Evolutionary conservation across 2,797 vertebrate genomes (phyloP), one percentile per base, ranked within the genome.

Genomic region (Nasua narica): DNA sequence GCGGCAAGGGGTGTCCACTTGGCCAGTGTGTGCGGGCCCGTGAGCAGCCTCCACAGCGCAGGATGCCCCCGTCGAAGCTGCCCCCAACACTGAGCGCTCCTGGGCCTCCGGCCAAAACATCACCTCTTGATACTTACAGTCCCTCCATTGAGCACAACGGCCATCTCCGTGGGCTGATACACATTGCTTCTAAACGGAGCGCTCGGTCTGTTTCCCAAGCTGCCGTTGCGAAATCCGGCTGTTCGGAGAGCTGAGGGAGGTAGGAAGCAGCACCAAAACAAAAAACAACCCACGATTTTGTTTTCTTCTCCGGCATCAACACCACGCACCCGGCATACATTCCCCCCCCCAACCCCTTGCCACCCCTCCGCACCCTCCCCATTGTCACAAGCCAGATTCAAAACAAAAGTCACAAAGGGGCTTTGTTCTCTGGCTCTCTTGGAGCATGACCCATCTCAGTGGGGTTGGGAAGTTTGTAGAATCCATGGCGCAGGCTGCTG

Each of bases 151-250:
- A 99, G 99, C 98, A 99, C 99, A 98, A 99, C 99, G 94, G 99
- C 99, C 99, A 99, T 99, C 99, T 99, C 99, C 23, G 99, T 99
- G 84, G 99, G 99, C 98, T 99, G 99, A 98, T 99, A 99, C 82
- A 99, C 99, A 62, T 99, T 99, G 99, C 99, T 99, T 98, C 99
- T 99, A 98, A 99, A 99, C 5, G 99, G 99, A 83, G 99, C 99
- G 2, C 99, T 99, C 65, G 99, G 99, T 96, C 99, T 98, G 95
- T 98, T 98, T 1, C 99, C 99, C 65, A 99, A 98, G 94, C 99
- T 99, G 93, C 99, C 99, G 1, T 99, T 99, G 48, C 99, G 99
- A 95, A 99, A 99, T 91, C 99, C 99, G 37, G 99, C 99, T 1
- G 99, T 99, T 62, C 99, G 99, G 74, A 99, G 98, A 4, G 99